Percentiles rank a stretch among this genome's conserved stretches.
Evolutionary conservation across 2,113 vertebrate genomes (phyloP).

Genomic region (Gobio gobio): DNA sequence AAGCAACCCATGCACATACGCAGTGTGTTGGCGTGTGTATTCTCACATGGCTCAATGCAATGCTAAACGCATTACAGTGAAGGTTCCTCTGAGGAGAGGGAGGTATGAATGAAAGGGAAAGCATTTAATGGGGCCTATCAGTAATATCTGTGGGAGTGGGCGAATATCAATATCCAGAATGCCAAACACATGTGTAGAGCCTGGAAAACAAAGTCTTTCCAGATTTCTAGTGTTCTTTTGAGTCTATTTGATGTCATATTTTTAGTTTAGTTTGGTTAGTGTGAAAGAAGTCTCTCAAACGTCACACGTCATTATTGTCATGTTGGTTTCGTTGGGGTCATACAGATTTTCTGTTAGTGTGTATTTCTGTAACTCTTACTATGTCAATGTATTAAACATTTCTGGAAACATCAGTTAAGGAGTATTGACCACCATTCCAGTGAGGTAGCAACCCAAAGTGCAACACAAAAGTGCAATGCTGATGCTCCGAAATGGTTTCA

Average conservation of each 20-base stretch:
- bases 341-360: too few species aligned
- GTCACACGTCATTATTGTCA: too few species aligned
- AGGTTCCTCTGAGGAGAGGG: conserved; percentile 28
- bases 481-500: too few species aligned
- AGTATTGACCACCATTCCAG: too few species aligned
- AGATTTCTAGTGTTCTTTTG: background rate
- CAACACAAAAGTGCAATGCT: too few species aligned
- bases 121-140: conserved; percentile 60
- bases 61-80: conserved; percentile 12
- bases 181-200: conserved; percentile 8
- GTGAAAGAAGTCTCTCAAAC: background rate
- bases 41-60: background rate
- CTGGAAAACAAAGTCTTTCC: background rate
- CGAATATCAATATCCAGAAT: background rate
- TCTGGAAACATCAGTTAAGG: too few species aligned
- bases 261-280: background rate
- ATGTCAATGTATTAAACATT: too few species aligned
- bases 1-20: background rate
- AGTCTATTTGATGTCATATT: background rate
- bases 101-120: conserved; percentile 54
- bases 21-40: background rate
- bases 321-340: too few species aligned
- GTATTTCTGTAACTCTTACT: too few species aligned
- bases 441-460: too few species aligned
- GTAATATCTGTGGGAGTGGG: conserved; percentile 40